Conservation (phyloP, 2,888 invertebrate genomes). For the Steinernema scapterisci region DNA sequence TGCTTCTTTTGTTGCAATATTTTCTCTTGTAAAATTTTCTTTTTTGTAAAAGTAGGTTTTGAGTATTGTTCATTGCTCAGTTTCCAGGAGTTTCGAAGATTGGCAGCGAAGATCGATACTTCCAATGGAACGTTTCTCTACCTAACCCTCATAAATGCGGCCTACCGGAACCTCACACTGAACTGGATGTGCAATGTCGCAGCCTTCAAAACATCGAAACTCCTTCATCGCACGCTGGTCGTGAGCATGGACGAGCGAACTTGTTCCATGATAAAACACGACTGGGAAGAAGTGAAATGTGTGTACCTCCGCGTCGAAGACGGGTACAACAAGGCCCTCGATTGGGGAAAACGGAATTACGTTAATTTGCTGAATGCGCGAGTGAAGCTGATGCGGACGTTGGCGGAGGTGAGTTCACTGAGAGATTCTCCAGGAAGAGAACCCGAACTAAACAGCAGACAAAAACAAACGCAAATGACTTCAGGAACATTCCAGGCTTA, state of each 20-base stretch:
- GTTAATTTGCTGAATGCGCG: constrained; percentile 55
- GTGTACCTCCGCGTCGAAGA: constrained; percentile 36
- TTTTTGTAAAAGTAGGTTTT: not conserved
- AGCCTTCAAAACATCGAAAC: constrained; percentile 41
- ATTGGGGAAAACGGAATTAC: constrained; percentile 59
- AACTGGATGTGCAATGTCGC: constrained; percentile 65
- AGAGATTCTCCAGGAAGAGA: too few species aligned
- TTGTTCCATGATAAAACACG: constrained; percentile 44
- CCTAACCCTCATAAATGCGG: constrained; percentile 54
- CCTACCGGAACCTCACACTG: constrained; percentile 58
- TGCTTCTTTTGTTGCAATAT: too few species aligned
- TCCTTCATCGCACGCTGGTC: constrained; percentile 50
- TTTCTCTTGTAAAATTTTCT: not conserved
- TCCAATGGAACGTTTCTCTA: constrained; percentile 40
- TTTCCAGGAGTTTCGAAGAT: constrained; percentile 40
- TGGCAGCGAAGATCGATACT: constrained; percentile 37
- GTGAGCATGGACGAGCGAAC: constrained; percentile 47
- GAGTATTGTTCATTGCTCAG: not conserved
- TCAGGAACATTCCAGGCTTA: too few species aligned
- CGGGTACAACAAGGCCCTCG: constrained; percentile 45
- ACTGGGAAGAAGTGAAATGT: constrained; percentile 52
- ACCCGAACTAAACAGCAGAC: too few species aligned
- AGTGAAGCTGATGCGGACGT: constrained; percentile 43
- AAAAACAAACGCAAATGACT: too few species aligned
- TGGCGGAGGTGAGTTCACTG: constrained; percentile 49